A percentile compares a stretch with the other conserved stretches of the same genome.
phyloP scores from a whole-genome alignment of 2,797 vertebrate species.

The Enteromius mattozi region DNA sequence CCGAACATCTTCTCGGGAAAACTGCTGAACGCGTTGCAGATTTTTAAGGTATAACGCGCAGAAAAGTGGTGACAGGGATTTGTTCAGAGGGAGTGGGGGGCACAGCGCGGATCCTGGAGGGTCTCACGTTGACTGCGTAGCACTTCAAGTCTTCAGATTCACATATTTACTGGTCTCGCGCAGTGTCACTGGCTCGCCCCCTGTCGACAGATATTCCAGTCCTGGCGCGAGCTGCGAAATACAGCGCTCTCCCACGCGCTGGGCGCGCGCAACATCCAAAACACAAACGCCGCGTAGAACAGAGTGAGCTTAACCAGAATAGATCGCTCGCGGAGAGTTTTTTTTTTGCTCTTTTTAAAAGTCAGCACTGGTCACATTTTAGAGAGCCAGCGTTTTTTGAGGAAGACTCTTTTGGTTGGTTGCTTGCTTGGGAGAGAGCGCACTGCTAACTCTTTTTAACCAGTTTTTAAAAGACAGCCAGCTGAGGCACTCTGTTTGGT shows the following conservation, averaged over 20 bases:
- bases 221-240: neutral
- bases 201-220: slow-evolving; percentile 48
- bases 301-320: neutral
- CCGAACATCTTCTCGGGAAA: slow-evolving; percentile 6
- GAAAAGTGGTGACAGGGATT: slow-evolving; percentile 24
- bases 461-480: too few relatives aligned
- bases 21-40: slow-evolving; percentile 5
- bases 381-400: neutral
- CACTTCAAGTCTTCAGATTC: slow-evolving; percentile 15
- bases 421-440: too few relatives aligned
- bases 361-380: neutral
- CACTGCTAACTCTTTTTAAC: too few relatives aligned
- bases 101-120: slow-evolving; percentile 36
- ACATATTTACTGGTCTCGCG: neutral
- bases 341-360: neutral
- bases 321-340: neutral
- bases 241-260: slow-evolving; percentile 16
- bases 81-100: slow-evolving; percentile 28
- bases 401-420: too few relatives aligned
- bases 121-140: slow-evolving; percentile 50
- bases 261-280: neutral
- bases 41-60: neutral
- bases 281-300: neutral
- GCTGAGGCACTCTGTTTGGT: neutral
- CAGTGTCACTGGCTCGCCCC: slow-evolving; percentile 31